Evolutionary conservation across 2,888 invertebrate genomes (phyloP), one percentile per base, ranked within the genome.

Genomic region (Drosophila mercatorum): DNA sequence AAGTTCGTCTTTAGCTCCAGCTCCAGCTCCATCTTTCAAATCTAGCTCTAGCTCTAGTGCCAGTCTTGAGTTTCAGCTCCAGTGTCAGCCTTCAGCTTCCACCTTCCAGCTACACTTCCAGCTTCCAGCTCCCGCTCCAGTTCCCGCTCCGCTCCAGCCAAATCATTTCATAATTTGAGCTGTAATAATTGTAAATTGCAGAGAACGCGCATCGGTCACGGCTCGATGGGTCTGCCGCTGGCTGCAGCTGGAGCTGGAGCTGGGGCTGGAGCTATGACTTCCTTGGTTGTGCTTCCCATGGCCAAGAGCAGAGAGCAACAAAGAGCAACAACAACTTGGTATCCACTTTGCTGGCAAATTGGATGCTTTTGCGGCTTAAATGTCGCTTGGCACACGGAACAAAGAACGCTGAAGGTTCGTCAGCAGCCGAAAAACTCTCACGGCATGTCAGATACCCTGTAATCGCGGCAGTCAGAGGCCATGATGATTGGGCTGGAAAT

Each of bases 111-210:
- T 28, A 5, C 28, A 28, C 28, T 28, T 2, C 31, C 31, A 34
- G 22, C 14, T 17, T 28, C 31, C 31, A 34, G 22, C 14, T 2
- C 12, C 12, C 26, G 26, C n/a, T 26, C 26, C 26, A 14, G 47
- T 28, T 44, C 2, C 5, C 22, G 28, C 12, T 46, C 31, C 14
- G 2, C 14, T 36, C 36, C 36, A 62, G 44, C 17, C 7, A n/a
- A 8, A 31, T 41, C 31, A 44, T 59, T 31, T 55, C 70, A 75
- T 58, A 65, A 69, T 75, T 75, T 47, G 51, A 38, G 59, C 56
- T 62, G 78, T 58, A 65, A 60, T 73, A 78, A 77, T 78, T 77
- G 76, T 43, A 69, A 78, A 78, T 78, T 78, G 79, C 75, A 66
- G 17, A 78, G 62, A 69, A 76, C 72, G 62, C 57, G 61, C 57